These are phyloP conservation scores for Crocuta crocuta DNA, from an alignment of 2,113 vertebrate species.

Conservation along the genomic window DNA sequence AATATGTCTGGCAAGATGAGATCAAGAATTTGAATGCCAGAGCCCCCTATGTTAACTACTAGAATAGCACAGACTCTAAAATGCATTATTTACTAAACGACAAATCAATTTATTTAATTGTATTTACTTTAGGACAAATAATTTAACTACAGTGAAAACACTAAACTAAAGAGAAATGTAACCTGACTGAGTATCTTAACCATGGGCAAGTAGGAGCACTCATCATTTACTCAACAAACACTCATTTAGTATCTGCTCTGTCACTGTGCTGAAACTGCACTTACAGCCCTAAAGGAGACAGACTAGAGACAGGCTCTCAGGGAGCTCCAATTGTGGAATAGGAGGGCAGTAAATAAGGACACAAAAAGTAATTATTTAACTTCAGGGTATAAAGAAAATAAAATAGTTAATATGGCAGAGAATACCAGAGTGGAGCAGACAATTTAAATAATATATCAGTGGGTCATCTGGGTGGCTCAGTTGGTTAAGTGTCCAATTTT, in stretches of 20 bases:
- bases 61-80: background rate
- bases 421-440: background rate
- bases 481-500: too few species aligned
- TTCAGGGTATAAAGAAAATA: background rate
- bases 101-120: background rate
- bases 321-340: background rate
- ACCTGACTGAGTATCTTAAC: background rate
- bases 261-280: fast-evolving
- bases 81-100: background rate
- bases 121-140: background rate
- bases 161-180: background rate
- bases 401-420: background rate
- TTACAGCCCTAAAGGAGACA: background rate
- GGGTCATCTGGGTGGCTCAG: too few species aligned
- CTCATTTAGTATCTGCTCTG: background rate
- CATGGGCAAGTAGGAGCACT: too few species aligned
- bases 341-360: background rate
- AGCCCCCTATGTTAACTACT: background rate
- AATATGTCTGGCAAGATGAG: background rate
- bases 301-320: background rate
- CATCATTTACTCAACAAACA: background rate
- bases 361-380: background rate
- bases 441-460: background rate
- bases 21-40: background rate
- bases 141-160: background rate